phyloP scores from a whole-genome alignment of 2,888 invertebrate genomes.

The Tachina fera region DNA sequence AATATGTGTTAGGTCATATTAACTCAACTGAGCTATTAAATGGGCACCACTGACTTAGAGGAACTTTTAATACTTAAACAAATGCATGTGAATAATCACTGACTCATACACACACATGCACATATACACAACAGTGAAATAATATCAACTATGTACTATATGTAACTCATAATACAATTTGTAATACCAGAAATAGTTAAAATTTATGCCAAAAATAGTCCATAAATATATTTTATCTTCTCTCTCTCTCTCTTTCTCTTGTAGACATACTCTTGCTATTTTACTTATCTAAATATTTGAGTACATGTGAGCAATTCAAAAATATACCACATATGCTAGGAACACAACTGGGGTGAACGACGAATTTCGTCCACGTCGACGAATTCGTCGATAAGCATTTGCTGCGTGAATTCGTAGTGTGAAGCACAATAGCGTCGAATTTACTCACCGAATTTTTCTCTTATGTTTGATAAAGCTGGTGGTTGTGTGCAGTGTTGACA shows the following conservation, averaged over 20 bases:
- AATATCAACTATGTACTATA: slow-evolving; percentile 26
- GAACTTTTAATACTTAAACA: not conserved
- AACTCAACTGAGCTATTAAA: too few relatives aligned
- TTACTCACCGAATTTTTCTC: too few relatives aligned
- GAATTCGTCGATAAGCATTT: too few relatives aligned
- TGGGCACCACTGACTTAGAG: too few relatives aligned
- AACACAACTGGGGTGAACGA: too few relatives aligned
- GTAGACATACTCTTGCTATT: not conserved
- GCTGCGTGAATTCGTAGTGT: too few relatives aligned
- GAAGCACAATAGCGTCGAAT: too few relatives aligned
- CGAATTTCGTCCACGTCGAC: too few relatives aligned
- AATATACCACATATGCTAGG: too few relatives aligned
- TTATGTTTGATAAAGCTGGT: too few relatives aligned
- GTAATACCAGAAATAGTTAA: slow-evolving; percentile 42
- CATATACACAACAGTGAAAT: not conserved
- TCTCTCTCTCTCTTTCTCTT: not conserved
- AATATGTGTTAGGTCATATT: too few relatives aligned
- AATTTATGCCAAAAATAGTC: slow-evolving; percentile 37
- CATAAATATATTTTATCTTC: not conserved
- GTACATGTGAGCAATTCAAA: not conserved
- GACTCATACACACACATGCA: not conserved
- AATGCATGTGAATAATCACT: not conserved
- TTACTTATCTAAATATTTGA: not conserved
- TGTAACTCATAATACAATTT: slow-evolving; percentile 53
- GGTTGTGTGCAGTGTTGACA: too few relatives aligned